A percentile compares a stretch with the other conserved stretches of the same genome.
Evolutionary conservation across 1,140 invertebrate genomes (phyloP).

Genomic region (Pachypsylla venusta): DNA sequence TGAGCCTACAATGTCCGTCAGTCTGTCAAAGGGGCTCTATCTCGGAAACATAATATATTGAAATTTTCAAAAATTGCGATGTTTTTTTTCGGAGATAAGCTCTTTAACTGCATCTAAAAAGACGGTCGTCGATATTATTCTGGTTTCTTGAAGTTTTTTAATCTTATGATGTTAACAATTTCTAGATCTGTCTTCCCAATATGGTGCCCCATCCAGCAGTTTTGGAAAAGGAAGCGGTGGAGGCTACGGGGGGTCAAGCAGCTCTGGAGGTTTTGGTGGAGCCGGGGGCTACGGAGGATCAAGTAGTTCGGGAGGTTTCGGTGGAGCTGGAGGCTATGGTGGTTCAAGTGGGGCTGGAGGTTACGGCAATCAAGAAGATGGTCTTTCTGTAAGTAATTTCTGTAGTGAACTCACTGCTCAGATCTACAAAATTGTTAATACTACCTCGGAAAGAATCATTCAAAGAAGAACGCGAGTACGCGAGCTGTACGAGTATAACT

Average conservation of each 20-base stretch:
- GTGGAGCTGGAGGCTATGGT: constrained; percentile 10
- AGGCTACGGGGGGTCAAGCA: background rate
- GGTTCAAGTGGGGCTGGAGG: constrained; percentile 4
- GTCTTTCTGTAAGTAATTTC: constrained; percentile 14
- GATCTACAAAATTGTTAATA: too few species aligned
- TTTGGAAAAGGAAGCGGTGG: background rate
- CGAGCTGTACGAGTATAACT: too few species aligned
- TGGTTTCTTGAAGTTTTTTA: background rate
- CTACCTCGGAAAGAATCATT: too few species aligned
- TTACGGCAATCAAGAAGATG: constrained; percentile 12
- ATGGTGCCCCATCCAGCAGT: constrained; percentile 2
- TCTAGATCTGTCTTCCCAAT: background rate
- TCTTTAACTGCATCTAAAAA: too few species aligned
- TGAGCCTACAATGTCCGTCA: too few species aligned
- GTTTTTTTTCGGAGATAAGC: too few species aligned
- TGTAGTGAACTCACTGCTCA: too few species aligned
- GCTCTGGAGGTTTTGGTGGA: constrained; percentile 1
- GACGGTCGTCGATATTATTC: too few species aligned
- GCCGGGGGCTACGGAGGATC: background rate
- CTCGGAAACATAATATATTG: too few species aligned
- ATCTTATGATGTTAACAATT: background rate
- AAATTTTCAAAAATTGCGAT: too few species aligned
- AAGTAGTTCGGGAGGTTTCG: background rate
- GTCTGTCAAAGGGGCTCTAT: too few species aligned
- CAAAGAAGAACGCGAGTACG: too few species aligned